Base-by-base conservation (phyloP, 2,797 vertebrate genomes). In the Macrochelys suwanniensis region DNA sequence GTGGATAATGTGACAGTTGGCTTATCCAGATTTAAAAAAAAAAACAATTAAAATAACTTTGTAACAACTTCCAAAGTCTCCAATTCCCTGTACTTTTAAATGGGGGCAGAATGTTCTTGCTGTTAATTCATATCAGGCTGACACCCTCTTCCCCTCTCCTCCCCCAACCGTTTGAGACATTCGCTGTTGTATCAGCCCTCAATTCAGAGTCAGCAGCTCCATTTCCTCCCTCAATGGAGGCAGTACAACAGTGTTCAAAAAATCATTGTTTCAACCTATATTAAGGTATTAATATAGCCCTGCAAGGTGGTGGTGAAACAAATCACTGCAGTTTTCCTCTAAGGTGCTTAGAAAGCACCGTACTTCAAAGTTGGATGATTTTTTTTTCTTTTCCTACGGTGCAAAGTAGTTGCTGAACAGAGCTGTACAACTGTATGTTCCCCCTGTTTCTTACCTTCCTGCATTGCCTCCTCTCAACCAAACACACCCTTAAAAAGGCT, bases 271-370 rank as follows among this genome's bases (percentile, higher is more conserved):
- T 33, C 25, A 31, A 59, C 53, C 2, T 1, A 0, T 19, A 1
- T 7, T 59, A 23, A 13, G 16, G 13, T 19, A 16, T 77, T 17
- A 49, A 17, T 47, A 31, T 15, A 49, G 45, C 6, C 45, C 6
- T 42, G 6, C 31, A 51, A 1, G 6, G 78, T 2, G 59, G 65
- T 49, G 17, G 79, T 61, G 81, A 57, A 2, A 81, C 6, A 0
- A 17, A 2, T 37, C 4, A 1, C 96, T 86, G 89, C 82, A 23
- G 96, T 97, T 98, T 97, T 96, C 96, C 96, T 97, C 96, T 87
- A 89, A 96, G 96, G 88, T 89, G 97, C 95, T 97, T 19, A 49
- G 95, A 92, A 96, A 94, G 94, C 74, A 23, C 42, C 47, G 1
- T 42, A 37, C 89, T 71, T 3, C 13, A 9, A 47, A 47, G 1